Conservation (phyloP, 2,113 vertebrate genomes). For the Athene cunicularia region DNA sequence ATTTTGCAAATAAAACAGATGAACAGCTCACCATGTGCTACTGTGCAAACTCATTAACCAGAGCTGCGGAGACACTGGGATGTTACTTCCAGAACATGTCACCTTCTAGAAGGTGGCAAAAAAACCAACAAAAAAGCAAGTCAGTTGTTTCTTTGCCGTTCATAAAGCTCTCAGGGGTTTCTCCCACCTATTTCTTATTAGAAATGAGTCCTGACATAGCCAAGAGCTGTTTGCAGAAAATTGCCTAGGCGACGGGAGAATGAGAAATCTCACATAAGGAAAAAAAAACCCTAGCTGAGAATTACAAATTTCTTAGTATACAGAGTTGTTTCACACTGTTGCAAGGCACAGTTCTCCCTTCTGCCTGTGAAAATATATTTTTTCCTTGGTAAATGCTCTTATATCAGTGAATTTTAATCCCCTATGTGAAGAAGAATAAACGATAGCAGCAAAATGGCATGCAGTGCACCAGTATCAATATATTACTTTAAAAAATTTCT, state of each 20-base stretch:
- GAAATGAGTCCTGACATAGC: neutral
- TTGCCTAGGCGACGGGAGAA: neutral
- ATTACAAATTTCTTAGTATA: neutral
- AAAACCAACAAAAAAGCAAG: neutral
- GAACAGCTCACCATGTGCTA: neutral
- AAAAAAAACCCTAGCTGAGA: neutral
- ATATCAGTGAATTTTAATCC: neutral
- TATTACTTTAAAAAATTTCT: neutral
- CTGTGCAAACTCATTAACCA: neutral
- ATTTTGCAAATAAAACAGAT: neutral
- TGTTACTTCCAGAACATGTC: neutral
- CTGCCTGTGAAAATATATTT: neutral
- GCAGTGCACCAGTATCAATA: neutral
- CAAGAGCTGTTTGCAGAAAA: conserved; percentile 12
- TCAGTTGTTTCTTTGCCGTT: neutral
- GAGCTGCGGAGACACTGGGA: neutral
- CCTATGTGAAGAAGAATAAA: neutral
- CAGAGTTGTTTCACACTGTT: neutral
- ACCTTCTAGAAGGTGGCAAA: conserved; percentile 3
- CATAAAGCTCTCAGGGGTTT: neutral
- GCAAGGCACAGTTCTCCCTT: neutral
- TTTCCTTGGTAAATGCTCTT: neutral
- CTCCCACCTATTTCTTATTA: neutral
- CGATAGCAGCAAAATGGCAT: neutral
- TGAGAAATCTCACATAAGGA: neutral